A percentile compares a stretch with the other conserved stretches of the same genome.
Evolutionary conservation across 1,140 invertebrate species (phyloP).

Genomic region (Drosophila erecta): DNA sequence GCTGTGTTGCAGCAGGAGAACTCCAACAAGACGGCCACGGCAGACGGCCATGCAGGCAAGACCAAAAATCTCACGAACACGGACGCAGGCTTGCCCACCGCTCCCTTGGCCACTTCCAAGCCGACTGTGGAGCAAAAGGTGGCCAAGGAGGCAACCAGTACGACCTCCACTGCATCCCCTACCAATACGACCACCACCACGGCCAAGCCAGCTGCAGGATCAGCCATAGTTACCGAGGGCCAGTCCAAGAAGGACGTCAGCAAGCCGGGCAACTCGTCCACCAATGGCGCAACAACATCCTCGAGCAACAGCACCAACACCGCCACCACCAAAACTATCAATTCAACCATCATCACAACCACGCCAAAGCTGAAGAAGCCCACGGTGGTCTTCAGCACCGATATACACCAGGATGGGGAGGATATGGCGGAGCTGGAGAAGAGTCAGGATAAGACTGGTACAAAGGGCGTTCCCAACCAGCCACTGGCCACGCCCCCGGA

Average conservation of each 20-base stretch:
- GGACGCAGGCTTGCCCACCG: slow-evolving; percentile 7
- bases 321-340: slow-evolving; percentile 31
- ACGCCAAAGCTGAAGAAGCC: slow-evolving; percentile 72
- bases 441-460: slow-evolving; percentile 1
- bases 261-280: background rate
- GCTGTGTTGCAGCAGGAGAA: background rate
- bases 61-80: slow-evolving; percentile 18
- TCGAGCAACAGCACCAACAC: slow-evolving; percentile 27
- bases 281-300: background rate
- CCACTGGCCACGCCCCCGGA: slow-evolving; percentile 7
- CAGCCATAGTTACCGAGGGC: slow-evolving; percentile 28
- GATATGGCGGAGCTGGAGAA: slow-evolving; percentile 22
- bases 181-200: background rate
- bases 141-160: background rate
- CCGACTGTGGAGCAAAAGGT: background rate
- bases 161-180: background rate
- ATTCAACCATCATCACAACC: slow-evolving; percentile 45
- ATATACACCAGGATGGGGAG: slow-evolving; percentile 34
- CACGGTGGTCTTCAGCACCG: slow-evolving; percentile 44
- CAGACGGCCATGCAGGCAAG: slow-evolving; percentile 10
- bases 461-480: background rate
- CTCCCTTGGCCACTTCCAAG: background rate
- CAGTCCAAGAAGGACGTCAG: slow-evolving; percentile 17
- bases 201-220: slow-evolving; percentile 11
- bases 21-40: background rate